These are phyloP conservation scores for Nysson spinosus DNA, from an alignment of 2,888 invertebrate genomes.

Conservation along the genomic window DNA sequence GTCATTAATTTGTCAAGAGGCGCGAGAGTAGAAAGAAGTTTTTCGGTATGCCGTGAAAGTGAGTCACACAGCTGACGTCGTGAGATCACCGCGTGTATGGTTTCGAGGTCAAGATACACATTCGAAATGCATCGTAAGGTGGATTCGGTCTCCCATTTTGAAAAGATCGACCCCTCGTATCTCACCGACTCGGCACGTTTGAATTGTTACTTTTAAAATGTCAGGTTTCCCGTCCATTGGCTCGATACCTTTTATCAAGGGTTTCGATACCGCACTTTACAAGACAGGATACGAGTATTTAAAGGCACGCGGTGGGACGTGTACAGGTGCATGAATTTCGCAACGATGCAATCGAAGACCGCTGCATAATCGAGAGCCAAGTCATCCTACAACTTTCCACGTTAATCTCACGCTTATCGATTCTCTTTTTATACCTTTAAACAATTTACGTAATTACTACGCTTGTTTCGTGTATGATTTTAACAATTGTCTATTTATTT, in stretches of 20 bases:
- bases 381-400: constrained; percentile 13
- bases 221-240: not conserved
- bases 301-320: constrained; percentile 19
- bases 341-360: constrained; percentile 6
- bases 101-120: constrained; percentile 35
- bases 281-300: constrained; percentile 9
- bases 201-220: no score
- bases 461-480: no score
- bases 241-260: not conserved
- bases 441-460: no score
- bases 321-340: constrained; percentile 35
- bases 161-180: no score
- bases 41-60: constrained; percentile 40
- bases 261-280: not conserved
- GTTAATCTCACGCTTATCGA: not conserved
- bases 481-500: no score
- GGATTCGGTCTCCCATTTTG: no score
- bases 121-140: constrained; percentile 33
- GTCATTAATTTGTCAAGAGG: constrained; percentile 16
- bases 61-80: constrained; percentile 49
- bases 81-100: constrained; percentile 38
- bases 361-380: constrained; percentile 20
- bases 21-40: constrained; percentile 15
- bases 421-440: not conserved
- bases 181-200: no score